Base-by-base conservation (phyloP, 2,113 vertebrate species). In the Delphinus delphis region DNA sequence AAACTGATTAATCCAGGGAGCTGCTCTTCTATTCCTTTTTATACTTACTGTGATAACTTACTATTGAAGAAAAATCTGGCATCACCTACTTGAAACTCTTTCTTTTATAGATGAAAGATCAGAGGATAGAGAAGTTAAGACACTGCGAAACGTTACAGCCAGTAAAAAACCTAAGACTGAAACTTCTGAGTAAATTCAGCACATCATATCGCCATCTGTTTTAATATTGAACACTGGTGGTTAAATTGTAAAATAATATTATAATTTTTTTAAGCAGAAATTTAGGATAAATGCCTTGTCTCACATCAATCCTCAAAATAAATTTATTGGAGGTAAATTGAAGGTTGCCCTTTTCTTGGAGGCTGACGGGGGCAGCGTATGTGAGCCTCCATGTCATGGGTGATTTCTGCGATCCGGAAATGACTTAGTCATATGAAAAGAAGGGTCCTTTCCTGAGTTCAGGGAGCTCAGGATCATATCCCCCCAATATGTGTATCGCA, bases 261-360 rank as follows among this genome's bases (percentile, higher is more conserved):
- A 36, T 60, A 17, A 68, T n/a, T 63, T 31, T n/a, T 82, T 80
- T 82, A 11, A 85, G 62, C 8, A 92, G 62, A 68, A 63, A 74
- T 23, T 91, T n/a, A 83, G 68, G 41, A 36, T 67, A 79, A 14
- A 53, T 62, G n/a, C 44, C 38, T 90, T 91, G 21, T 25, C 10
- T 92, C 44, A 74, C 28, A 87, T 63, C 23, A 44, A n/a, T 81
- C 73, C 70, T 82, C 83, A 65, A 96, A 92, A 90, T 41, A 90
- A 90, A 92, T 88, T 94, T 68, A 77, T 73, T 73, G 50, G 80
- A 77, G 17, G 7, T 47, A 68, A 88, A 79, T 13, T 62, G 17
- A 85, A 77, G 82, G 20, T 87, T 93, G 21, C 44, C 6, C 1
- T 92, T n/a, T 84, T 87, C 53, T n/a, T 41, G 33, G 33, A 80